Conservation (phyloP, 1,140 invertebrate species). For the Belonocnema kinseyi region DNA sequence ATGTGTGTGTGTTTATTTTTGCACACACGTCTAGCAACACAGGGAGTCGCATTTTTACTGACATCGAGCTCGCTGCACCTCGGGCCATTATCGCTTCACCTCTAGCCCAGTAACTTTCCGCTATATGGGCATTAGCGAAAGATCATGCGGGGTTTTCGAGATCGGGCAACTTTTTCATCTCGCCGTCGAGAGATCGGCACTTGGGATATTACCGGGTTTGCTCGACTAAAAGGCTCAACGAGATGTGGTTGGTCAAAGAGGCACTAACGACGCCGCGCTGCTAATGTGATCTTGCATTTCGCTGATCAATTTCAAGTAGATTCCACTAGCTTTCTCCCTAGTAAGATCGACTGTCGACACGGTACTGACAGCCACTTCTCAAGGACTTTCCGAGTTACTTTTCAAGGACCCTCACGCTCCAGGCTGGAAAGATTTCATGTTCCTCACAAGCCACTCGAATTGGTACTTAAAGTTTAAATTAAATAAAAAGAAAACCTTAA, state of each 20-base stretch:
- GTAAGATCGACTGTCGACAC: no score
- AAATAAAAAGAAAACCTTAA: no score
- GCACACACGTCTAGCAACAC: slow-evolving; percentile 4
- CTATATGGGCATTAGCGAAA: slow-evolving; percentile 36
- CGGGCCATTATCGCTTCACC: slow-evolving; percentile 52
- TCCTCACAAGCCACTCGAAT: no score
- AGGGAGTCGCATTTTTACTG: neutral
- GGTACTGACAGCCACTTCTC: no score
- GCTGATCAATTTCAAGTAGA: neutral
- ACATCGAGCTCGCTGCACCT: slow-evolving; percentile 37
- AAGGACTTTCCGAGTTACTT: no score
- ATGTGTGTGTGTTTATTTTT: slow-evolving; percentile 43
- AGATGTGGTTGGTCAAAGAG: neutral
- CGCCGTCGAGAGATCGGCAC: neutral
- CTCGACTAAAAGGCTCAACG: neutral
- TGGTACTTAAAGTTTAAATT: no score
- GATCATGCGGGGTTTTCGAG: slow-evolving; percentile 11
- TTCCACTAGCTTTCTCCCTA: neutral
- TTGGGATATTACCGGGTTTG: neutral
- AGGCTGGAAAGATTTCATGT: no score
- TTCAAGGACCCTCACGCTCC: no score
- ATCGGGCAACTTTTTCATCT: slow-evolving; percentile 21
- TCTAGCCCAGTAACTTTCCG: slow-evolving; percentile 43
- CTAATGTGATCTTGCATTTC: neutral
- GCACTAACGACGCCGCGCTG: neutral